phyloP scores from a whole-genome alignment of 2,113 vertebrate genomes.

The Pao palembangensis region DNA sequence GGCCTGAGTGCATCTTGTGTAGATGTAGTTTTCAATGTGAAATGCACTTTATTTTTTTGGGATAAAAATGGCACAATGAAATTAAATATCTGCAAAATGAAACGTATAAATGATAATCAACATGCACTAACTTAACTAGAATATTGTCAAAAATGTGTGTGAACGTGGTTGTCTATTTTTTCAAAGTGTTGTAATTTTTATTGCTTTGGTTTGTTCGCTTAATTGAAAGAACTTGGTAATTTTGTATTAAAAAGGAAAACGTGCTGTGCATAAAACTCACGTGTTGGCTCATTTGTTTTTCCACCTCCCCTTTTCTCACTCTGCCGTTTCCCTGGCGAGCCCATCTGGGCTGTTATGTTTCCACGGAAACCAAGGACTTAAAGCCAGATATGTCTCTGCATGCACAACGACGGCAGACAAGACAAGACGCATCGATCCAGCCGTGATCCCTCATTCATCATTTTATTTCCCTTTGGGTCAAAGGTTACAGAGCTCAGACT shows the following conservation, averaged over 20 bases:
- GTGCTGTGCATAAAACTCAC: constrained; percentile 76
- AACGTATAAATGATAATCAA: constrained; percentile 75
- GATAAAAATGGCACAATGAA: constrained; percentile 77
- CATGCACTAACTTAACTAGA: constrained; percentile 79
- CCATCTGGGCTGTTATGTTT: constrained; percentile 64
- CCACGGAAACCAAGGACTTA: constrained; percentile 64
- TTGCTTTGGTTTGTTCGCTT: constrained; percentile 78
- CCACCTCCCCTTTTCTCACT: constrained; percentile 16
- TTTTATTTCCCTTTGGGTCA: constrained; percentile 66
- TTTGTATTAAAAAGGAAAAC: constrained; percentile 80
- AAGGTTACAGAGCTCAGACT: constrained; percentile 57
- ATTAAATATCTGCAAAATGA: constrained; percentile 80
- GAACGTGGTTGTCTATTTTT: constrained; percentile 81
- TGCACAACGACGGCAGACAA: constrained; percentile 29
- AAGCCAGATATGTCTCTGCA: constrained; percentile 58
- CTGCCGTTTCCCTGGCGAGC: constrained; percentile 67
- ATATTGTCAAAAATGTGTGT: constrained; percentile 74
- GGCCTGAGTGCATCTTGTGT: constrained; percentile 68
- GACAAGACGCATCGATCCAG: constrained; percentile 28
- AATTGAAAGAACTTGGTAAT: constrained; percentile 78
- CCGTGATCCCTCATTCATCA: constrained; percentile 47
- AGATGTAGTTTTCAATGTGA: constrained; percentile 78
- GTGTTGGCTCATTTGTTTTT: constrained; percentile 58
- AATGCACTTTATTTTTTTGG: constrained; percentile 81
- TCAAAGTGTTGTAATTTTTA: constrained; percentile 80